Conservation (phyloP, 2,797 vertebrate species). For the Sarcophilus harrisii region DNA sequence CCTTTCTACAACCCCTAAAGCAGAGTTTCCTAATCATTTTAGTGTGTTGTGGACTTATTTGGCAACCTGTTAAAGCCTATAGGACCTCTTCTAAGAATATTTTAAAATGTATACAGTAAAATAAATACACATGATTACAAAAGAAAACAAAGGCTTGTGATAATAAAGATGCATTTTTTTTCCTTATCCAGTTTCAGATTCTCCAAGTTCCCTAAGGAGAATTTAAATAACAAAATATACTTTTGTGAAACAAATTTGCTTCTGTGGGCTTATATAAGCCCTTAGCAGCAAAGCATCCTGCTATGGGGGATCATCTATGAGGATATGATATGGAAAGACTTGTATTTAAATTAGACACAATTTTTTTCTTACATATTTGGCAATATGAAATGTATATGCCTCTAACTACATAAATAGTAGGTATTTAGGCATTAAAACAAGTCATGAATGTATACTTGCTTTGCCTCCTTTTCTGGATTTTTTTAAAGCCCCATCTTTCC, state of each 20-base stretch:
- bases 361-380: neutral
- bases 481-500: neutral
- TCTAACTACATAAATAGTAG: neutral
- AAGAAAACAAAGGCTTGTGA: neutral
- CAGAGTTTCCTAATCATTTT: neutral
- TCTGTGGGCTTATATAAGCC: neutral
- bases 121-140: neutral
- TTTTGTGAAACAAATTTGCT: neutral
- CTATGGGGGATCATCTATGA: neutral
- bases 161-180: neutral
- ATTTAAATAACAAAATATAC: neutral
- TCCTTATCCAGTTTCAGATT: neutral
- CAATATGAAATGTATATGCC: constrained; percentile 5
- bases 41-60: neutral
- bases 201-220: neutral
- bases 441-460: neutral
- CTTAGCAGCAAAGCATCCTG: neutral
- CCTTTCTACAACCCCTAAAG: neutral
- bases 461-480: neutral
- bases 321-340: neutral
- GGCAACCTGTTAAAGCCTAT: neutral
- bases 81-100: neutral
- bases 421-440: neutral
- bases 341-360: neutral
- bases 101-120: neutral